phyloP scores from a whole-genome alignment of 1,140 invertebrate genomes.

The Drosophila athabasca region DNA sequence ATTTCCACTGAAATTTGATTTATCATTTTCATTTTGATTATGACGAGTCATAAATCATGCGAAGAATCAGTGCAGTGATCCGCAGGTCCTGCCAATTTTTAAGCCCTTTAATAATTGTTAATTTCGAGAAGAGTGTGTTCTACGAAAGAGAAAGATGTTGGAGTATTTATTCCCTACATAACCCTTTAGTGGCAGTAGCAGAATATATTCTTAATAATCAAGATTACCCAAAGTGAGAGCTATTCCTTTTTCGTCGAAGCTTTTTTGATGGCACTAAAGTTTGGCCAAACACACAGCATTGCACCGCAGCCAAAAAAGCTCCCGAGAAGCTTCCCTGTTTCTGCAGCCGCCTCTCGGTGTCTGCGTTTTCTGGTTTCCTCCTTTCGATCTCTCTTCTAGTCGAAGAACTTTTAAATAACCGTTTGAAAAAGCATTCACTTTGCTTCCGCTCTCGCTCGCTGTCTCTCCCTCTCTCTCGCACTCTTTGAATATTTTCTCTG shows the following conservation, averaged over 20 bases:
- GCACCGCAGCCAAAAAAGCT: not conserved
- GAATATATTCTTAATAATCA: too few species aligned
- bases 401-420: too few species aligned
- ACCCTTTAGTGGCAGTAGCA: too few species aligned
- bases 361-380: conserved; percentile 2
- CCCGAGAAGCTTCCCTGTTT: conserved; percentile 8
- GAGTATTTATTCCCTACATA: too few species aligned
- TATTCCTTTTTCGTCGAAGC: not conserved
- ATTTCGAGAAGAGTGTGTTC: too few species aligned
- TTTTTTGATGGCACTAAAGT: conserved; percentile 15
- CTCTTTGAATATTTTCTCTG: not conserved
- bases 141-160: too few species aligned
- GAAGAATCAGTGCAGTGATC: too few species aligned
- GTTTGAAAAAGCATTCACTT: conserved; percentile 7
- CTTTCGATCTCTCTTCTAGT: conserved; percentile 14
- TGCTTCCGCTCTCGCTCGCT: conserved; percentile 15
- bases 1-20: conserved; percentile 21
- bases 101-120: too few species aligned
- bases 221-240: too few species aligned
- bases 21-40: conserved; percentile 31
- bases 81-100: too few species aligned
- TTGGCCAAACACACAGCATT: conserved; percentile 22
- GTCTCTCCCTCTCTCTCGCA: not conserved
- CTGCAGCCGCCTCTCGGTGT: conserved; percentile 2
- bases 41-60: conserved; percentile 36